These are phyloP conservation scores for Aphyosemion australe DNA, from an alignment of 2,113 vertebrate genomes.

Conservation along the genomic window DNA sequence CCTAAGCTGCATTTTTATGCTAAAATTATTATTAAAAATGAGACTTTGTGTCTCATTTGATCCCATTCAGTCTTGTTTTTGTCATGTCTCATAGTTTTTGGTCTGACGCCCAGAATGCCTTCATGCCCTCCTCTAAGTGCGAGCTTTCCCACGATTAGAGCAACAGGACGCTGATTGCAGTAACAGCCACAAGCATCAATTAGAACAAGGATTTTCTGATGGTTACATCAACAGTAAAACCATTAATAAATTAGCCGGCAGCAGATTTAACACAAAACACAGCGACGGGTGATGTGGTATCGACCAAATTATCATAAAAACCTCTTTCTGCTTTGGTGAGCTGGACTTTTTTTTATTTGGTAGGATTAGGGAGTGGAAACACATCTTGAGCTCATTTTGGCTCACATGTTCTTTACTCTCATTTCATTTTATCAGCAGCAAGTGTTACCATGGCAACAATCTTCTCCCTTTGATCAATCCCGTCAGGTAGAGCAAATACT, in stretches of 20 bases:
- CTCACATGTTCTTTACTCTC: background rate
- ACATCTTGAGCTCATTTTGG: background rate
- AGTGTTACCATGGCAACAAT: slow-evolving; percentile 4
- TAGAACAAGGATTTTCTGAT: background rate
- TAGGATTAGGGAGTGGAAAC: background rate
- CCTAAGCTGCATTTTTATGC: background rate
- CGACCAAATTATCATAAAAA: background rate
- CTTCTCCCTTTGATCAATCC: background rate
- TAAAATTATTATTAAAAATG: background rate
- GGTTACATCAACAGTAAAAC: background rate
- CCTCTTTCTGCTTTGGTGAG: background rate
- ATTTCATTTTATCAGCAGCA: background rate
- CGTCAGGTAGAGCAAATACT: background rate
- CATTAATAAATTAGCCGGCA: background rate
- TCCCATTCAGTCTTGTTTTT: too few species aligned
- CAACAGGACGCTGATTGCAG: background rate
- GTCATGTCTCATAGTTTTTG: background rate
- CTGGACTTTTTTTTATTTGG: background rate
- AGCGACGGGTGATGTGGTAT: background rate
- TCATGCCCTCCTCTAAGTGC: background rate
- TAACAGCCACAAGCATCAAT: background rate
- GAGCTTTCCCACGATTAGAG: background rate
- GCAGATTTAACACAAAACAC: background rate
- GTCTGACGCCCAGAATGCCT: background rate
- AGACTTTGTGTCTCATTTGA: background rate